These are phyloP conservation scores for Xestia sexstrigata DNA, from an alignment of 2,888 invertebrate genomes.

Conservation along the genomic window DNA sequence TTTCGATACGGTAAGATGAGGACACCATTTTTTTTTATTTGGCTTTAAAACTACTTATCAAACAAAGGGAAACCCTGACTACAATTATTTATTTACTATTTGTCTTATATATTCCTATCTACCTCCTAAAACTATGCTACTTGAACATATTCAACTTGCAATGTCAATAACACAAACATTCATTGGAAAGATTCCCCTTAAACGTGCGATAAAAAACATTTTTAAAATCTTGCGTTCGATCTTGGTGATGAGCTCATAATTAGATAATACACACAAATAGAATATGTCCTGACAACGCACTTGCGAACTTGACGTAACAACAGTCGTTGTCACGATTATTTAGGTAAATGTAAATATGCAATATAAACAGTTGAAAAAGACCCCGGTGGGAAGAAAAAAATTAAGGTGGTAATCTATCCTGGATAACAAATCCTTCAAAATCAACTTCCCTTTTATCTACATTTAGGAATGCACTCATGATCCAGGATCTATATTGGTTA, in stretches of 20 bases:
- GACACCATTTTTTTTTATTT: too few species aligned
- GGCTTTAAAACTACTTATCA: too few species aligned
- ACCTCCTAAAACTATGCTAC: not conserved
- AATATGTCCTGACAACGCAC: slow-evolving; percentile 41
- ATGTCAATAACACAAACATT: slow-evolving; percentile 41
- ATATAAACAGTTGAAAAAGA: not conserved
- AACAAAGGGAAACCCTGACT: too few species aligned
- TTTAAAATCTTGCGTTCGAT: slow-evolving; percentile 34
- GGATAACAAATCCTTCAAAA: not conserved
- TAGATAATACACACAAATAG: slow-evolving; percentile 75
- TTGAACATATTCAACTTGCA: slow-evolving; percentile 20
- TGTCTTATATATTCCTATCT: not conserved
- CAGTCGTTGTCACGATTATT: not conserved
- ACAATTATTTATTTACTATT: too few species aligned
- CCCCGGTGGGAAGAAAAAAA: not conserved
- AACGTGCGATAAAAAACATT: slow-evolving; percentile 33
- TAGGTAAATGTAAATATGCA: slow-evolving; percentile 8
- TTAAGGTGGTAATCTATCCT: not conserved
- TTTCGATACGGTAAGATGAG: too few species aligned
- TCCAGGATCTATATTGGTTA: not conserved
- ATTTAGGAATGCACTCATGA: not conserved
- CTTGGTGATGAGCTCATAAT: slow-evolving; percentile 60
- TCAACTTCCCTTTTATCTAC: not conserved
- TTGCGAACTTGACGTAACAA: slow-evolving; percentile 18
- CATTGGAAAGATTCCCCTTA: slow-evolving; percentile 28